These are phyloP conservation scores for Eugnorisma glareosa DNA, from an alignment of 2,888 invertebrate genomes.

Conservation along the genomic window DNA sequence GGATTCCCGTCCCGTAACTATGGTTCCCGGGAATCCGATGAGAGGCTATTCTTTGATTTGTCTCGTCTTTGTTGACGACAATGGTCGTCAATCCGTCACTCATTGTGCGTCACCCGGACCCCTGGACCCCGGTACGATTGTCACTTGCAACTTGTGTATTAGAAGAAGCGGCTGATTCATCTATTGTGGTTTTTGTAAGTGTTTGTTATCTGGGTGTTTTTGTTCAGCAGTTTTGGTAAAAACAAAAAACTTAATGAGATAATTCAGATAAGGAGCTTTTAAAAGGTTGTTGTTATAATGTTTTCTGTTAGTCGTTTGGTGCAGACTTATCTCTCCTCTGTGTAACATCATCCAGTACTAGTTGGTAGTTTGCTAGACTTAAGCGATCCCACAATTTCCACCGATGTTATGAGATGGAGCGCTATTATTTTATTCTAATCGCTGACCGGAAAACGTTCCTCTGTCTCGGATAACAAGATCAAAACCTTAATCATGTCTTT, in stretches of 20 bases:
- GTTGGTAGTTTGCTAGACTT: background rate
- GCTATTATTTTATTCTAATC: background rate
- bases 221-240: slow-evolving; percentile 38
- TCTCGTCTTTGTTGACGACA: slow-evolving; percentile 76
- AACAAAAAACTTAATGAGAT: slow-evolving; percentile 32
- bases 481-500: background rate
- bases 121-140: slow-evolving; percentile 66
- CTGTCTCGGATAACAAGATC: no score
- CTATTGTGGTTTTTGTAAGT: slow-evolving; percentile 62
- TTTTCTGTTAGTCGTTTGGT: background rate
- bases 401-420: background rate
- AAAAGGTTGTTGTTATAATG: slow-evolving; percentile 8
- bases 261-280: slow-evolving; percentile 20
- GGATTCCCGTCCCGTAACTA: slow-evolving; percentile 55
- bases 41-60: slow-evolving; percentile 77
- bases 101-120: slow-evolving; percentile 69
- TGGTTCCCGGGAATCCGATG: slow-evolving; percentile 51
- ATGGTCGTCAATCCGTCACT: slow-evolving; percentile 80
- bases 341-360: no score
- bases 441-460: background rate
- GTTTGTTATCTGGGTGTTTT: slow-evolving; percentile 43
- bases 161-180: slow-evolving; percentile 59
- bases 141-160: slow-evolving; percentile 69
- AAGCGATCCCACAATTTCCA: background rate
- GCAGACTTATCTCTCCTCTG: background rate